Base-by-base conservation (phyloP, 2,797 vertebrate species). In the Menidia menidia region DNA sequence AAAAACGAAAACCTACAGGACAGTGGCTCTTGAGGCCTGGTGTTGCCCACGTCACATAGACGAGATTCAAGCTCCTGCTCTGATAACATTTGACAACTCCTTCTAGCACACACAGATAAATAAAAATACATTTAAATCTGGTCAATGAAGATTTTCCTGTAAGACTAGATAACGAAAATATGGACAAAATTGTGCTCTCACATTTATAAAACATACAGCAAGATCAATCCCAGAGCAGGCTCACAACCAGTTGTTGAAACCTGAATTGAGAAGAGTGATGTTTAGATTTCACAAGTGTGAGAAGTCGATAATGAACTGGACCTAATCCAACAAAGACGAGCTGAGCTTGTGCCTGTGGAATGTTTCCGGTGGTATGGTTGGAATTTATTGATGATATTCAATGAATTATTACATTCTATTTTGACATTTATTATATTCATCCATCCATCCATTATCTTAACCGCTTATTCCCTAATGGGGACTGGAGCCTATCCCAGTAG, bases 231-330 rank as follows among this genome's bases (percentile, higher is more conserved):
- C 15, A 44, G 25, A 51, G 9, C 25, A 39, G 42, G 19, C 71
- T 64, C 15, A 12, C 14, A 30, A 45, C 50, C 14, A 42, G 3
- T 25, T 19, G 44, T 47, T 10, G 10, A 54, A 15, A 25, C 12
- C 10, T 6, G 43, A 55, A 31, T 35, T 51, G 31, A 53, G 33
- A 32, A 10, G 39, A 42, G 39, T 11, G 30, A 33, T 4, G 18
- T 50, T 35, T 60, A 60, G 57, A 44, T 45, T 74, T 62, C 74
- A 66, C 72, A 74, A 62, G 67, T 67, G 67, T 68, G 57, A 71
- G 43, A 77, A 78, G 81, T 74, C 77, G 74, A 74, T 80, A 3
- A n/a, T 41, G 64, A 43, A 39, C 12, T 68, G 74, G 66, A 83
- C 60, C 51, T 47, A 12, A 39, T 77, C 71, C 78, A 75, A 1